These are phyloP conservation scores for Blennius ocellaris DNA, from an alignment of 2,113 vertebrate genomes.

Conservation along the genomic window DNA sequence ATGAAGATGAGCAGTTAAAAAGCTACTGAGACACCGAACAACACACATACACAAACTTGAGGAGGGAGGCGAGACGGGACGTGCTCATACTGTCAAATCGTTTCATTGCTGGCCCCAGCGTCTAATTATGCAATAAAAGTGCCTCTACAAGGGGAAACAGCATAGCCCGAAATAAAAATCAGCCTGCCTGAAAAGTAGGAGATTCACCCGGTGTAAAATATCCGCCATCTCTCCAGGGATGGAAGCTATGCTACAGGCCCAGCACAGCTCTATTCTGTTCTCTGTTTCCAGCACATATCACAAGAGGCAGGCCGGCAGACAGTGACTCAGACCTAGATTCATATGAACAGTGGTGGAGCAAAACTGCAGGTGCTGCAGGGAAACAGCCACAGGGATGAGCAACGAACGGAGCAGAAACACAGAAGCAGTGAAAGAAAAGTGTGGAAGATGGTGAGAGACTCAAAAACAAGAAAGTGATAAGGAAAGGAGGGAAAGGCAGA, in stretches of 20 bases:
- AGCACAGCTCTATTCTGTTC: constrained; percentile 56
- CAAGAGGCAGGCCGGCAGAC: constrained; percentile 61
- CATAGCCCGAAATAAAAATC: constrained; percentile 72
- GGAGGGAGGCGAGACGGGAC: constrained; percentile 68
- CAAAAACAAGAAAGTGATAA: constrained; percentile 38
- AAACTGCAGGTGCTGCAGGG: constrained; percentile 65
- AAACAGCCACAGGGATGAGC: constrained; percentile 54
- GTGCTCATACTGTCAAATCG: constrained; percentile 80
- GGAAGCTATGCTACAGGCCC: constrained; percentile 51
- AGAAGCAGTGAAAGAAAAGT: constrained; percentile 25
- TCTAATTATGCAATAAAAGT: constrained; percentile 79
- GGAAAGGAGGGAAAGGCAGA: constrained; percentile 31
- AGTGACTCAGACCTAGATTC: constrained; percentile 71
- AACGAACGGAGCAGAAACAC: constrained; percentile 4
- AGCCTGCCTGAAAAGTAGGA: constrained; percentile 69
- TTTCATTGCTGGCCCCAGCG: constrained; percentile 60
- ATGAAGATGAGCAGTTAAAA: constrained; percentile 71
- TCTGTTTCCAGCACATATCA: constrained; percentile 57
- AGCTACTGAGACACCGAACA: constrained; percentile 54
- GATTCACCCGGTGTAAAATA: constrained; percentile 73
- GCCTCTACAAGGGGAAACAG: constrained; percentile 48
- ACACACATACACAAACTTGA: constrained; percentile 60
- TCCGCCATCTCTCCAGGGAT: constrained; percentile 60
- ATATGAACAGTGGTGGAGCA: constrained; percentile 66
- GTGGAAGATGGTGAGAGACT: constrained; percentile 19